Base-by-base conservation (phyloP, 2,797 vertebrate genomes). In the Austrolebias charrua region DNA sequence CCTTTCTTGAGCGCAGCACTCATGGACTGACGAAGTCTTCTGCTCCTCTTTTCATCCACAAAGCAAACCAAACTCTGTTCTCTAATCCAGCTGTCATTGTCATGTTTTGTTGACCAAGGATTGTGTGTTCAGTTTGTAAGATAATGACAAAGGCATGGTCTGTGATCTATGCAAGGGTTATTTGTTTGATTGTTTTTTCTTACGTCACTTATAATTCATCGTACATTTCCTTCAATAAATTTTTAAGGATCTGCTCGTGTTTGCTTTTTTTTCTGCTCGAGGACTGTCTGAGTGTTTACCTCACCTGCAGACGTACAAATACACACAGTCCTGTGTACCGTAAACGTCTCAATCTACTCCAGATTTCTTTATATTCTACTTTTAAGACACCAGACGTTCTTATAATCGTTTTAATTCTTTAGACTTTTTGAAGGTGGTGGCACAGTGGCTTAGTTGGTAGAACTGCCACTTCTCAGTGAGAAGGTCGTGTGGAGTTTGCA, bases 131-230 rank as follows among this genome's bases (percentile, higher is more conserved):
- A 69, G 83, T 89, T 92, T 90, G 89, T 90, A 83, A 79, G 66
- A 87, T 79, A 80, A 84, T 84, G 87, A 90, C 88, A 89, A 90
- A 88, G 88, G 90, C 90, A 91, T 91, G 89, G 89, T 92, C 90
- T 93, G 89, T 91, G 92, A 94, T 93, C 91, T 93, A 94, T 94
- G 91, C 93, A 93, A 93, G 90, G 91, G 91, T 92, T 86, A 82
- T 81, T 87, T 71, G 45, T 81, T 81, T 48, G 1, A 35, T 59
- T 38, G 14, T 42, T 45, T 73, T 65, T 89, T 86, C 80, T 83
- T 89, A 75, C 88, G 80, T 91, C 89, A 90, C 81, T 74, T 90
- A 83, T 91, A 91, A 84, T 92, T 93, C 72, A 85, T 87, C 90
- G 89, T 84, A 89, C 91, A 93, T 91, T 83, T 86, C 84, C 88